Percentiles rank a stretch among this genome's conserved stretches.
Evolutionary conservation across 2,797 vertebrate species (phyloP).

Genomic region (Anolis apletophallus): DNA sequence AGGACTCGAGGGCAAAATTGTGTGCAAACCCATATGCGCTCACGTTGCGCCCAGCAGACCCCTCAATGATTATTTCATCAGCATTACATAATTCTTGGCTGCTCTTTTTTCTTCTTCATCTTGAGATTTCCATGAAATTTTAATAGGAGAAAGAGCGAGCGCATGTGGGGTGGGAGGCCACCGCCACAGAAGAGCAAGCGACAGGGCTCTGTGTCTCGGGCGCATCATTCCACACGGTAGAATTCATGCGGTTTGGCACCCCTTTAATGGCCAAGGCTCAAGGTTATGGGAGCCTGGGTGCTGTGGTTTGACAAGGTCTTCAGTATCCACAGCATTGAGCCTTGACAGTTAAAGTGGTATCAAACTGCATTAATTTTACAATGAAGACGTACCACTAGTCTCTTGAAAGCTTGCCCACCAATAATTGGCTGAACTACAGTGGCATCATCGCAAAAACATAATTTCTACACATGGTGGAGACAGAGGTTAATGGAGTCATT

Average conservation of each 20-base stretch:
- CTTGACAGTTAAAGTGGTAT: no score
- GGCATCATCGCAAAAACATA: not conserved
- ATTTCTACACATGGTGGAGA: no score
- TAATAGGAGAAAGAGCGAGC: not conserved
- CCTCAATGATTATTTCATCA: not conserved
- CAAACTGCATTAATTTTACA: not conserved
- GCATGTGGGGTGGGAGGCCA: no score
- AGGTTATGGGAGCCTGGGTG: no score
- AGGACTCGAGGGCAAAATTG: not conserved
- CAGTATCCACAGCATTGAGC: no score
- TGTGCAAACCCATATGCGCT: not conserved
- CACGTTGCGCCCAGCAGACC: not conserved
- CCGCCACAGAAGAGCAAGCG: not conserved
- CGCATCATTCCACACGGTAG: no score
- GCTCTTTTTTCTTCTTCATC: not conserved
- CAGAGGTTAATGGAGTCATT: no score
- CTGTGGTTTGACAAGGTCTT: no score
- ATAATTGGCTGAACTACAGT: not conserved
- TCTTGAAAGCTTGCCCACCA: not conserved
- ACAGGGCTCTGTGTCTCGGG: no score
- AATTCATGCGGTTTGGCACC: no score
- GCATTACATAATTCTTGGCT: not conserved
- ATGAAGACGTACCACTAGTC: not conserved
- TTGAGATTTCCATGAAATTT: constrained; percentile 13
- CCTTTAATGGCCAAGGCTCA: no score